These are phyloP conservation scores for Campoletis sonorensis DNA, from an alignment of 1,140 invertebrate genomes.

Conservation along the genomic window DNA sequence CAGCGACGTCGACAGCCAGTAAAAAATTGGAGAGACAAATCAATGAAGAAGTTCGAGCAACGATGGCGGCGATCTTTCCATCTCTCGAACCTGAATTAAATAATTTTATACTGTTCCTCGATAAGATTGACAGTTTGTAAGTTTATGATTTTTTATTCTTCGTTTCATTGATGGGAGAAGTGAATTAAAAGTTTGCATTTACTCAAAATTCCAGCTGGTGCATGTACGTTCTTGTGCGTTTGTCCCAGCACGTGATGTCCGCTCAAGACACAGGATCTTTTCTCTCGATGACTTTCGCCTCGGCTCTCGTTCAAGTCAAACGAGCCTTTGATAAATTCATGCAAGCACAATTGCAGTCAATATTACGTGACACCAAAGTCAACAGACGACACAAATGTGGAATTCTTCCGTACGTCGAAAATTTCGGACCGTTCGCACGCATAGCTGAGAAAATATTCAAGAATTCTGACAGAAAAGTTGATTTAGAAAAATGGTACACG, in stretches of 20 bases:
- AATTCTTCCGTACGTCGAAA: slow-evolving; percentile 93
- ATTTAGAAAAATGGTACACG: slow-evolving; percentile 97
- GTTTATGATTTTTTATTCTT: slow-evolving; percentile 63
- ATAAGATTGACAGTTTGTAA: slow-evolving; percentile 93
- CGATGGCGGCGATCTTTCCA: slow-evolving; percentile 93
- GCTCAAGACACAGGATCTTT: slow-evolving; percentile 95
- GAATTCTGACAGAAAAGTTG: slow-evolving; percentile 91
- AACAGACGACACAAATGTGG: slow-evolving; percentile 90
- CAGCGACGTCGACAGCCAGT: slow-evolving; percentile 73
- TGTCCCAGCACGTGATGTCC: slow-evolving; percentile 93
- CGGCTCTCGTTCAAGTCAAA: slow-evolving; percentile 94
- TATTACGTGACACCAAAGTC: slow-evolving; percentile 87
- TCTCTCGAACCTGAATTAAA: slow-evolving; percentile 91
- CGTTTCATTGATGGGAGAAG: slow-evolving; percentile 30
- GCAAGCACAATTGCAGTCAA: slow-evolving; percentile 89
- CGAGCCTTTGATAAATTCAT: slow-evolving; percentile 96
- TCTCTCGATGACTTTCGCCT: slow-evolving; percentile 92
- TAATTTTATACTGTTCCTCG: slow-evolving; percentile 89
- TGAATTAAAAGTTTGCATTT: slow-evolving; percentile 21
- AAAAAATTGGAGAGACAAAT: slow-evolving; percentile 83
- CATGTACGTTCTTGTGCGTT: slow-evolving; percentile 92
- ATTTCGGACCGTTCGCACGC: slow-evolving; percentile 92
- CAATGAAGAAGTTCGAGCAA: slow-evolving; percentile 87
- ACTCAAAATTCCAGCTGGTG: slow-evolving; percentile 83
- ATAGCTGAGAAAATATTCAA: slow-evolving; percentile 93